These are phyloP conservation scores for Oryzias melastigma DNA, from an alignment of 2,113 vertebrate genomes.

Conservation along the genomic window DNA sequence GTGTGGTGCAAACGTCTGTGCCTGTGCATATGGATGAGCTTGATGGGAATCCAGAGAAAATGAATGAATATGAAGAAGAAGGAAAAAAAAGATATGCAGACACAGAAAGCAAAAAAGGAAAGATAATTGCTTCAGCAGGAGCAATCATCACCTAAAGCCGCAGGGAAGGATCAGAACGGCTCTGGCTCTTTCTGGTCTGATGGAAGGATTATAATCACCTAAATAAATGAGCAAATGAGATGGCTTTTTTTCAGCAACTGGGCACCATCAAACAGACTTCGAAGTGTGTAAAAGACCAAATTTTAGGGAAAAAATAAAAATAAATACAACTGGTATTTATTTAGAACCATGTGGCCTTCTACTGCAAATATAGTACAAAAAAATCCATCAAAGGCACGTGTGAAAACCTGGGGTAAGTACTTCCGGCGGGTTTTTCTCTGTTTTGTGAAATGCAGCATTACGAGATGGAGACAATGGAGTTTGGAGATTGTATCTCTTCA, in stretches of 20 bases:
- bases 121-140: slow-evolving; percentile 64
- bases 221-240: slow-evolving; percentile 70
- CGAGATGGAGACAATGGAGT: slow-evolving; percentile 61
- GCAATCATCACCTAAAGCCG: slow-evolving; percentile 66
- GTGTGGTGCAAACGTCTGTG: slow-evolving; percentile 4
- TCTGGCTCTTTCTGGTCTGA: slow-evolving; percentile 60
- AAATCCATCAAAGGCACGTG: slow-evolving; percentile 6
- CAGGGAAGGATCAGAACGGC: slow-evolving; percentile 66
- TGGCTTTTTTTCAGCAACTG: slow-evolving; percentile 59
- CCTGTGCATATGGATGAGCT: slow-evolving; percentile 25
- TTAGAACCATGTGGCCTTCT: too few relatives aligned
- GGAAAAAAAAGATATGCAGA: slow-evolving; percentile 18
- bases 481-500: slow-evolving; percentile 61
- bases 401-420: slow-evolving; percentile 54
- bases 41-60: slow-evolving; percentile 50
- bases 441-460: slow-evolving; percentile 67
- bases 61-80: slow-evolving; percentile 31
- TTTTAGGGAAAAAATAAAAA: too few relatives aligned
- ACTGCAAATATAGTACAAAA: too few relatives aligned
- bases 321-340: too few relatives aligned
- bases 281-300: too few relatives aligned
- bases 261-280: slow-evolving; percentile 18
- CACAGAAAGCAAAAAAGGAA: slow-evolving; percentile 24
- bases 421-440: slow-evolving; percentile 66
- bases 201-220: slow-evolving; percentile 71